Conservation (phyloP, 2,888 invertebrate species). For the Caenorhabditis angaria region DNA sequence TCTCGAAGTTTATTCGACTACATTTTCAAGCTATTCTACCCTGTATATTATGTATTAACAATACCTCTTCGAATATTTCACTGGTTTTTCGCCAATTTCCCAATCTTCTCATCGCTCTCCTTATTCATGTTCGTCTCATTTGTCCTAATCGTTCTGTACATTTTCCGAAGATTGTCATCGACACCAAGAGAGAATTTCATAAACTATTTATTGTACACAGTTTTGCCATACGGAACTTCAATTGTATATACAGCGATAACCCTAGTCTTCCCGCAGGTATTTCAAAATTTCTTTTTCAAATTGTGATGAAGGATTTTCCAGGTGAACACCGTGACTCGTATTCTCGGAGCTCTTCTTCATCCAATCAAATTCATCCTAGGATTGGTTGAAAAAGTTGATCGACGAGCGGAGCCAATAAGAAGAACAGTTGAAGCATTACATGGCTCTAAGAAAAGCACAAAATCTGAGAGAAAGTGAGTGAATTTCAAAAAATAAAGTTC, state of each 20-base stretch:
- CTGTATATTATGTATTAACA: slow-evolving; percentile 26
- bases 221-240: slow-evolving; percentile 45
- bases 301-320: slow-evolving; percentile 10
- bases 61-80: slow-evolving; percentile 28
- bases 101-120: slow-evolving; percentile 34
- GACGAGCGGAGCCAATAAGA: slow-evolving; percentile 44
- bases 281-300: not conserved
- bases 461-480: slow-evolving; percentile 1
- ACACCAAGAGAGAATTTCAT: slow-evolving; percentile 36
- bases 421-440: slow-evolving; percentile 45
- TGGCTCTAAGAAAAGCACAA: slow-evolving; percentile 24
- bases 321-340: slow-evolving; percentile 27
- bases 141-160: slow-evolving; percentile 19
- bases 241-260: slow-evolving; percentile 42
- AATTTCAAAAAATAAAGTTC: not conserved
- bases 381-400: slow-evolving; percentile 44
- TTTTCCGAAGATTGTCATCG: slow-evolving; percentile 26
- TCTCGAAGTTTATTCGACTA: slow-evolving; percentile 14
- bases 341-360: slow-evolving; percentile 33
- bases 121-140: slow-evolving; percentile 31
- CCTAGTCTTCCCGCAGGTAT: slow-evolving; percentile 48
- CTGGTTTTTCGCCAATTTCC: slow-evolving; percentile 39
- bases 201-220: slow-evolving; percentile 43
- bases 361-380: slow-evolving; percentile 47
- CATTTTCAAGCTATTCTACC: slow-evolving; percentile 20